Conservation (phyloP, 2,113 vertebrate genomes). For the Orthonyx spaldingii region DNA sequence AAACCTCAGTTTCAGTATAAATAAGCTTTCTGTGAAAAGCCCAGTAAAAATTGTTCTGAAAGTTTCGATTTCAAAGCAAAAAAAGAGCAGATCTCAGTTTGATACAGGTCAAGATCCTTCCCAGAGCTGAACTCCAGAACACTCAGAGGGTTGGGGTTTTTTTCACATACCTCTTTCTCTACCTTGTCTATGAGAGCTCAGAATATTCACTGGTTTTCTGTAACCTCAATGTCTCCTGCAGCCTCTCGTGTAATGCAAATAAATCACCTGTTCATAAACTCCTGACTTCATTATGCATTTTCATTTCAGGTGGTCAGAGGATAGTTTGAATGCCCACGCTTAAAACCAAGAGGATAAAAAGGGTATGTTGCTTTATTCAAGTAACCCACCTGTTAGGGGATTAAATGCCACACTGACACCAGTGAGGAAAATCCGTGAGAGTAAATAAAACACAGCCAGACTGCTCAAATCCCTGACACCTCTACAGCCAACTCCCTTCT, state of each 20-base stretch:
- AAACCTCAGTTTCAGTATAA: neutral
- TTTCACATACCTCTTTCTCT: neutral
- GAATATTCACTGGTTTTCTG: neutral
- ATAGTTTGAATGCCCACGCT: neutral
- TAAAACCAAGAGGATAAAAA: neutral
- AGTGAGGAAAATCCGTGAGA: neutral
- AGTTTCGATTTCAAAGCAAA: neutral
- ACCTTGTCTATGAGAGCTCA: neutral
- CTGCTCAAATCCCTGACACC: neutral
- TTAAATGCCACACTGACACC: neutral
- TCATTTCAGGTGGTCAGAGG: neutral
- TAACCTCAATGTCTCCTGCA: neutral
- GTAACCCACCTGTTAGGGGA: neutral
- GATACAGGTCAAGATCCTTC: neutral
- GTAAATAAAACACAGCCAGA: neutral
- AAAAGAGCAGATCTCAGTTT: neutral
- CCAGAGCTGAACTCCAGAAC: neutral
- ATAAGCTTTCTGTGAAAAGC: neutral
- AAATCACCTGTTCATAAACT: neutral
- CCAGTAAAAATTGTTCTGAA: neutral
- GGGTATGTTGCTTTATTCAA: neutral
- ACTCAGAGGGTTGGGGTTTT: neutral
- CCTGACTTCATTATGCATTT: neutral
- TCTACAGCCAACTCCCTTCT: neutral
- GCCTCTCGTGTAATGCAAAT: neutral